Percentiles rank a stretch among this genome's conserved stretches.
Conservation (phyloP, 2,888 invertebrate species). For the Allacma fusca region DNA sequence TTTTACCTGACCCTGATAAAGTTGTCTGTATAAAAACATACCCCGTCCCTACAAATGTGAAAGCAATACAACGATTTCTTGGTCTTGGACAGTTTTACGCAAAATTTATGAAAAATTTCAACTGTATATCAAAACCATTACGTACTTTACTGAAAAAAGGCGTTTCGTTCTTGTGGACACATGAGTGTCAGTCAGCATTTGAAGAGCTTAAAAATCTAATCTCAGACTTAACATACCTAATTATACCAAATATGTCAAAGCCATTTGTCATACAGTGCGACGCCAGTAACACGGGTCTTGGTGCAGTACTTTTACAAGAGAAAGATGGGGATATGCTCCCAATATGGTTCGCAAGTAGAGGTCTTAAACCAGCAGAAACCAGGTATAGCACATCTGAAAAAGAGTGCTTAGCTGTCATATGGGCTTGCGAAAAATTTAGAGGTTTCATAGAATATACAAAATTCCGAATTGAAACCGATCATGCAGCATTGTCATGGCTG, state of each 20-base stretch:
- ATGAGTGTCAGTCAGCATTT: constrained; percentile 39
- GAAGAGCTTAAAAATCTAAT: constrained; percentile 32
- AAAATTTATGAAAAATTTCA: constrained; percentile 46
- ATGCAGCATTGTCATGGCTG: constrained; percentile 66
- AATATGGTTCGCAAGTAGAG: constrained; percentile 58
- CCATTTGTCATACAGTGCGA: constrained; percentile 61
- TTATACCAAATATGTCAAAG: constrained; percentile 55
- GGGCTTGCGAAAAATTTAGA: constrained; percentile 64
- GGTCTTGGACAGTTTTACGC: constrained; percentile 51
- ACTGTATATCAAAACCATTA: constrained; percentile 45
- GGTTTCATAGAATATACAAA: constrained; percentile 64
- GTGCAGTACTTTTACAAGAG: constrained; percentile 61
- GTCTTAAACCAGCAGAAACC: constrained; percentile 62
- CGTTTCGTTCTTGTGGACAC: constrained; percentile 39
- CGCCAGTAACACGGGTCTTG: constrained; percentile 60
- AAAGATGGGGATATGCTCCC: constrained; percentile 51
- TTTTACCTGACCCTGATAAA: constrained; percentile 63
- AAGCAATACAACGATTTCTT: constrained; percentile 46
- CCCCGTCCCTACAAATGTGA: constrained; percentile 43
- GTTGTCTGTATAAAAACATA: constrained; percentile 46
- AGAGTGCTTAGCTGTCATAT: constrained; percentile 64
- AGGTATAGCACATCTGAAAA: constrained; percentile 65
- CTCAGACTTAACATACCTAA: constrained; percentile 51
- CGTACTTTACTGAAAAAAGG: constrained; percentile 45
- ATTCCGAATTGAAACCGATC: constrained; percentile 65